These are phyloP conservation scores for Pelosia muscerda DNA, from an alignment of 2,888 invertebrate genomes.

Conservation along the genomic window DNA sequence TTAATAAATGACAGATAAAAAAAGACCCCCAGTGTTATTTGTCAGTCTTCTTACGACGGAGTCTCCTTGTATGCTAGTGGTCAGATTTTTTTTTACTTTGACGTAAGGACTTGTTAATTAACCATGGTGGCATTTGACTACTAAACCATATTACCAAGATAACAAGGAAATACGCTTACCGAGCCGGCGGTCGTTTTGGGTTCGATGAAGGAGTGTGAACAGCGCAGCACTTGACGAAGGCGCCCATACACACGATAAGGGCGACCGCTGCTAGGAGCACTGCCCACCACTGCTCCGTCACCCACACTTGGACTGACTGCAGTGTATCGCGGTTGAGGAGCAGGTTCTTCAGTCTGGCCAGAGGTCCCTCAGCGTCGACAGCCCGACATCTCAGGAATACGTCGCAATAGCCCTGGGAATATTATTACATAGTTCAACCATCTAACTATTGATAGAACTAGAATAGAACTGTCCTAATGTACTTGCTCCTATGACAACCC, in stretches of 20 bases:
- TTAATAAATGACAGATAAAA: too few species aligned
- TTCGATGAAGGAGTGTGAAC: constrained; percentile 99
- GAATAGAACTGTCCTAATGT: too few species aligned
- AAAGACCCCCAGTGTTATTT: too few species aligned
- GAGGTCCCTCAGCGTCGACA: constrained; percentile 99
- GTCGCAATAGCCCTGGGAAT: constrained; percentile 97
- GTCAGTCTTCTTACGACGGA: too few species aligned
- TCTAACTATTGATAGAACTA: too few species aligned
- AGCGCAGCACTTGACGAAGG: constrained; percentile 99
- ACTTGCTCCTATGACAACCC: too few species aligned
- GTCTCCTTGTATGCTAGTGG: too few species aligned
- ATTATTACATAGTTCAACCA: neutral
- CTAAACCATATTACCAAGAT: neutral
- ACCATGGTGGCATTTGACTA: too few species aligned
- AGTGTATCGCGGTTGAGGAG: constrained; percentile 96
- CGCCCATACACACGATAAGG: constrained; percentile 97
- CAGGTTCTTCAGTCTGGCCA: constrained; percentile 98
- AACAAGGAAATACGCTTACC: constrained; percentile 64
- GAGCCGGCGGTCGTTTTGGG: constrained; percentile 98
- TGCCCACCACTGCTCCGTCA: constrained; percentile 98
- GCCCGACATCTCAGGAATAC: constrained; percentile 99
- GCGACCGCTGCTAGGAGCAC: constrained; percentile 96
- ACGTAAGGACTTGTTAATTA: too few species aligned
- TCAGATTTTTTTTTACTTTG: too few species aligned
- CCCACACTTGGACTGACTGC: constrained; percentile 96